phyloP scores from a whole-genome alignment of 2,888 invertebrate genomes.

The Pemphredon lugubris region DNA sequence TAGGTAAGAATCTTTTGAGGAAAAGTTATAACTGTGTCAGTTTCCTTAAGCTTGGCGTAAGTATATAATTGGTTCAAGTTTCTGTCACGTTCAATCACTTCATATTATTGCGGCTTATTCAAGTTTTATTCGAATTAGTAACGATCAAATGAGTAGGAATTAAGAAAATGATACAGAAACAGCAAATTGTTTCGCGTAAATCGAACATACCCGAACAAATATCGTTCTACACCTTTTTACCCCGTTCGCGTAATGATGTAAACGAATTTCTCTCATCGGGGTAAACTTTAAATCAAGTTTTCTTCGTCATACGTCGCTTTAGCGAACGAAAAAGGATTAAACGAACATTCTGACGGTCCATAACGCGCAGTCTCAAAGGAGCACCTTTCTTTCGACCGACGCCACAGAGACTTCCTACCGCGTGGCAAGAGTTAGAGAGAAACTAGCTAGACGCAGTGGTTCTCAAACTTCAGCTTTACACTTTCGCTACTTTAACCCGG shows the following conservation, averaged over 20 bases:
- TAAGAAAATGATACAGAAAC: too few relatives aligned
- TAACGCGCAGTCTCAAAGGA: neutral
- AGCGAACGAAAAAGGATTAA: neutral
- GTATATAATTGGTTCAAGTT: too few relatives aligned
- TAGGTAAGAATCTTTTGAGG: too few relatives aligned
- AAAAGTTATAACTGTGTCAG: too few relatives aligned
- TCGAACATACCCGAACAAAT: too few relatives aligned
- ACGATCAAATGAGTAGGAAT: too few relatives aligned
- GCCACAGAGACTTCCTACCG: neutral
- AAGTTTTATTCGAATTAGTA: too few relatives aligned
- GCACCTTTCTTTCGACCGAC: neutral
- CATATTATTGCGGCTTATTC: too few relatives aligned
- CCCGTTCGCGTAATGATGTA: neutral
- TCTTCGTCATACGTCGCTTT: slow-evolving; percentile 1
- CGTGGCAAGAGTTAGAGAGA: neutral
- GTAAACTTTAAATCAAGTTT: slow-evolving; percentile 9
- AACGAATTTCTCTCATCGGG: neutral
- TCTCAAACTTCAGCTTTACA: neutral
- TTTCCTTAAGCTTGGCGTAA: too few relatives aligned
- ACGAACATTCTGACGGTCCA: neutral
- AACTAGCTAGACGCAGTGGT: neutral
- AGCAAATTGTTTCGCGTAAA: neutral
- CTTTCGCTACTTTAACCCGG: too few relatives aligned
- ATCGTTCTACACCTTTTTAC: neutral
- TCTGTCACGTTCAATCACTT: too few relatives aligned